These are phyloP conservation scores for Drosophila putrida DNA, from an alignment of 2,888 invertebrate genomes.

Conservation along the genomic window DNA sequence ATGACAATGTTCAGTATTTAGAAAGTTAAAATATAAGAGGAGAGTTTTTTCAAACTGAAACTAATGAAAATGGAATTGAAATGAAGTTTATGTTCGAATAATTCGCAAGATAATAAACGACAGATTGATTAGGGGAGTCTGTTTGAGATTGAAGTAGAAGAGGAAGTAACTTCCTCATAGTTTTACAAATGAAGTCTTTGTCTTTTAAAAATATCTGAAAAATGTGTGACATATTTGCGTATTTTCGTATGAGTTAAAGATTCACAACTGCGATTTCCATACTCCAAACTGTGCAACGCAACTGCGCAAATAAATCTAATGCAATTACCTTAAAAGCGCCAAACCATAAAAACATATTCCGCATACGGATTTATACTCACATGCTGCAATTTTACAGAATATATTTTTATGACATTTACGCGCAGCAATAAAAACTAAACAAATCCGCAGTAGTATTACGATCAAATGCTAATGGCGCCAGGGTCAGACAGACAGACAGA, in stretches of 20 bases:
- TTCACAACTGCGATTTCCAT: conserved; percentile 1
- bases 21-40: no score
- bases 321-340: conserved; percentile 74
- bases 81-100: no score
- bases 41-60: no score
- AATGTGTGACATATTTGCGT: background rate
- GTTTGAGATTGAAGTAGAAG: background rate
- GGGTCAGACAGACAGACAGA: conserved; percentile 19
- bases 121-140: no score
- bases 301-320: conserved; percentile 59
- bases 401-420: conserved; percentile 74
- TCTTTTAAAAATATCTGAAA: background rate
- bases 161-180: no score
- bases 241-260: background rate
- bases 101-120: no score
- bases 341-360: conserved; percentile 60
- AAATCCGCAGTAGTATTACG: conserved; percentile 52
- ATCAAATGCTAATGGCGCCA: conserved; percentile 72
- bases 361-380: conserved; percentile 24
- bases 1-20: no score
- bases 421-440: conserved; percentile 72
- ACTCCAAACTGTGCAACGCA: background rate
- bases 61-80: no score
- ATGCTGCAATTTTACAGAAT: conserved; percentile 54
- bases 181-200: background rate